Percentiles rank a stretch among this genome's conserved stretches.
phyloP scores from a whole-genome alignment of 2,113 vertebrate species.

The Aspiorhynchus laticeps region DNA sequence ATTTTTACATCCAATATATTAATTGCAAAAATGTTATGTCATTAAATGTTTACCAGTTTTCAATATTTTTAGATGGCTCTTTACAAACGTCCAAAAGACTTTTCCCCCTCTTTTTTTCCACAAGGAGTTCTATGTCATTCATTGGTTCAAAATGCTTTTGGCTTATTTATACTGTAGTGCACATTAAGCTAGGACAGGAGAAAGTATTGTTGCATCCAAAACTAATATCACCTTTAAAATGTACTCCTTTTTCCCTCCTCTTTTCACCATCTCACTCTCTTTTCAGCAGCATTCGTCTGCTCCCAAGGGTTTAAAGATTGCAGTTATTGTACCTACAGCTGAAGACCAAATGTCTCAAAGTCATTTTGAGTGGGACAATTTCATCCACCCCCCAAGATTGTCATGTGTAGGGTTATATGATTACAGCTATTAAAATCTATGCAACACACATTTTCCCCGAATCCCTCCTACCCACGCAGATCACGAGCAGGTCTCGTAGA shows the following conservation, averaged over 20 bases:
- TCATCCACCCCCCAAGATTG: neutral
- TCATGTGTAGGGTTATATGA: slow-evolving; percentile 2
- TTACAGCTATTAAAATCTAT: slow-evolving; percentile 30
- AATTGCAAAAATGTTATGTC: neutral
- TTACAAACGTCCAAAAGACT: too few species aligned
- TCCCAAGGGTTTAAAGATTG: neutral
- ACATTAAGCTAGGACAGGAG: neutral
- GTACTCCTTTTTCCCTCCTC: neutral
- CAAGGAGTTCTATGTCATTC: neutral
- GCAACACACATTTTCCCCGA: slow-evolving; percentile 21
- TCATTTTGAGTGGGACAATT: slow-evolving; percentile 20
- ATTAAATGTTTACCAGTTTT: neutral
- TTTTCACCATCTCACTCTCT: neutral
- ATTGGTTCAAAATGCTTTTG: neutral
- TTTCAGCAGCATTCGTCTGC: neutral
- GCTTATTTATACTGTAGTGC: neutral
- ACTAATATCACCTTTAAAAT: neutral
- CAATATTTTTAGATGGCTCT: neutral
- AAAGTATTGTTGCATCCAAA: neutral
- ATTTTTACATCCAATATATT: neutral
- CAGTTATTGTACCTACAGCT: slow-evolving; percentile 27
- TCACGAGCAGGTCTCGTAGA: slow-evolving; percentile 15
- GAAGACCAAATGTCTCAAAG: slow-evolving; percentile 21
- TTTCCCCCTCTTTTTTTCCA: neutral
- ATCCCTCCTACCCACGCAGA: neutral